Evolutionary conservation across 1,140 invertebrate genomes (phyloP).

Genomic region (Tyrophagus putrescentiae): DNA sequence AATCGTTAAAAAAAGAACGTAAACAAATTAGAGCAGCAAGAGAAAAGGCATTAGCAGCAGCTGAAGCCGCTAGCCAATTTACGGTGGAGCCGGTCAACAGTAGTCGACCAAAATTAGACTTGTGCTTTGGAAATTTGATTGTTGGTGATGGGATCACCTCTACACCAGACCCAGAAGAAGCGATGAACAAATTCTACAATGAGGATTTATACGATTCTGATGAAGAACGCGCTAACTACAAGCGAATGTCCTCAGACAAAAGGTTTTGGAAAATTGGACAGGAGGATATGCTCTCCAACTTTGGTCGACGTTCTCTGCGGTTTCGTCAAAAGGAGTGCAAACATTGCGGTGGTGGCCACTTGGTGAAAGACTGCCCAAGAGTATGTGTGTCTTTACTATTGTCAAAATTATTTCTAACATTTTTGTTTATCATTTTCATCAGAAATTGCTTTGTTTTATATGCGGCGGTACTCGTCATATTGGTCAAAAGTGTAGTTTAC

Average conservation of each 20-base stretch:
- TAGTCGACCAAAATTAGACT: no score
- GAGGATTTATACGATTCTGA: slow-evolving; percentile 13
- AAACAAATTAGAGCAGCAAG: not conserved
- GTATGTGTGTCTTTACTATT: not conserved
- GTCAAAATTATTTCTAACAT: not conserved
- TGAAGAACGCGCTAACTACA: not conserved
- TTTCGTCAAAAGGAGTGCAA: not conserved
- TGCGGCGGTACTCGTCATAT: not conserved
- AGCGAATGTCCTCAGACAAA: not conserved
- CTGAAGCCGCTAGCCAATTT: not conserved
- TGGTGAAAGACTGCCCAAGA: slow-evolving; percentile 5
- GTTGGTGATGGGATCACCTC: not conserved
- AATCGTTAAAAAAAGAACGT: not conserved
- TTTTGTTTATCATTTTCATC: not conserved
- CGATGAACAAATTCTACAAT: slow-evolving; percentile 14
- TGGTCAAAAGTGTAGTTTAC: not conserved
- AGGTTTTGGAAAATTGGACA: slow-evolving; percentile 4
- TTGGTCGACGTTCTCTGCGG: not conserved
- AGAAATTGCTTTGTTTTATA: not conserved
- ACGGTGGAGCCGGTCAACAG: not conserved
- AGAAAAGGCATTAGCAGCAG: not conserved
- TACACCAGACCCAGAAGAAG: not conserved
- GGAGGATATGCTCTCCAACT: not conserved
- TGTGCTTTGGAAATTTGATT: not conserved
- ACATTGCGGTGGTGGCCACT: slow-evolving; percentile 3